Percentiles rank a stretch among this genome's conserved stretches.
phyloP scores from a whole-genome alignment of 2,888 invertebrate species.

The Brachycybe producta region DNA sequence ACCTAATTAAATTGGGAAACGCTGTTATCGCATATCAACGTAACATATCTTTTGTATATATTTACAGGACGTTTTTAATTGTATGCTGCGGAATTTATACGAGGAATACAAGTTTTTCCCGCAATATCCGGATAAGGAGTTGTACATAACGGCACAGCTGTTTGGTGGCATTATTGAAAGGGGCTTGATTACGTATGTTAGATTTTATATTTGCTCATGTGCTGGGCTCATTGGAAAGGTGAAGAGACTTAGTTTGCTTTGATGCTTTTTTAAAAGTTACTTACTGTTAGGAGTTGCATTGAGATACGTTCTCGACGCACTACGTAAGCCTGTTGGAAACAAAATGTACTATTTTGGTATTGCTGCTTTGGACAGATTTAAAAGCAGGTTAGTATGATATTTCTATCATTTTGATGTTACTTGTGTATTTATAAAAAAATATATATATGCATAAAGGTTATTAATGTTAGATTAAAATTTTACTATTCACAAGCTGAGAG shows the following conservation, averaged over 20 bases:
- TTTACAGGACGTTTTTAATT: slow-evolving; percentile 60
- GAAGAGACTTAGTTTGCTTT: background rate
- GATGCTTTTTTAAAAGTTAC: slow-evolving; percentile 29
- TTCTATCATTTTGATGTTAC: too few relatives aligned
- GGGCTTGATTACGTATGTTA: slow-evolving; percentile 66
- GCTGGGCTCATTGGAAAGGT: background rate
- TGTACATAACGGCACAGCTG: slow-evolving; percentile 91
- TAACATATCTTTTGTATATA: background rate
- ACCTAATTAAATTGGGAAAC: too few relatives aligned
- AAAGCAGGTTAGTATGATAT: slow-evolving; percentile 36
- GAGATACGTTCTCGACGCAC: slow-evolving; percentile 82
- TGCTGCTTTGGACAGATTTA: slow-evolving; percentile 88
- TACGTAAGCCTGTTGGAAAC: slow-evolving; percentile 79
- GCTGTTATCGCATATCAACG: background rate
- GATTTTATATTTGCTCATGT: background rate
- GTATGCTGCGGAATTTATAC: slow-evolving; percentile 92
- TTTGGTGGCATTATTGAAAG: slow-evolving; percentile 97
- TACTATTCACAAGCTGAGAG: too few relatives aligned
- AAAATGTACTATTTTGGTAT: slow-evolving; percentile 98
- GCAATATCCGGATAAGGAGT: slow-evolving; percentile 94
- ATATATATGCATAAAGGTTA: background rate
- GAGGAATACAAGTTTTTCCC: slow-evolving; percentile 98
- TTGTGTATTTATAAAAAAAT: too few relatives aligned
- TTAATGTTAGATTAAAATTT: background rate
- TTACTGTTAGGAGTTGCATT: slow-evolving; percentile 65